These are phyloP conservation scores for Equus przewalskii DNA, from an alignment of 2,113 vertebrate species.

Conservation along the genomic window DNA sequence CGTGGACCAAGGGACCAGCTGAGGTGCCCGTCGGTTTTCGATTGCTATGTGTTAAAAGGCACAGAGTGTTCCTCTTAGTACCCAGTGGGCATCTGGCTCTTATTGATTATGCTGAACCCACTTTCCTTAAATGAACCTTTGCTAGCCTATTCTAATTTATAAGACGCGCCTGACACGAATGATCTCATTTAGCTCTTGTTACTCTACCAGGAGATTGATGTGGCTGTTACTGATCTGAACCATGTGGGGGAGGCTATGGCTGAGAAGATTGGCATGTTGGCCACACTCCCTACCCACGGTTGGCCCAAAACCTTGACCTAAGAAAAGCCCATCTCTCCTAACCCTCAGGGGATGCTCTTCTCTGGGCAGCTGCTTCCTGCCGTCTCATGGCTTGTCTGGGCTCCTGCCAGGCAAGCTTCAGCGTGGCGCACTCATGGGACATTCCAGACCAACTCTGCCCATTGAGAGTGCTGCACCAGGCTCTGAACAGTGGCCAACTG, in stretches of 20 bases:
- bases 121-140: constrained; percentile 23
- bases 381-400: neutral
- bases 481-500: neutral
- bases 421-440: neutral
- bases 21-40: fast-evolving
- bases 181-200: neutral
- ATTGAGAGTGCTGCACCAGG: neutral
- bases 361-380: neutral
- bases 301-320: neutral
- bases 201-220: neutral
- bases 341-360: neutral
- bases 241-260: neutral
- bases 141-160: neutral
- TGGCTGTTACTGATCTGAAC: neutral
- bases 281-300: neutral
- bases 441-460: neutral
- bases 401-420: neutral
- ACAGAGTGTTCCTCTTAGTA: neutral
- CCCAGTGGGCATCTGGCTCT: neutral
- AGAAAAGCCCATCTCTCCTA: neutral
- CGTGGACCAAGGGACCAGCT: fast-evolving
- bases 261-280: neutral
- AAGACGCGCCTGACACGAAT: neutral
- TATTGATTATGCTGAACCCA: neutral
- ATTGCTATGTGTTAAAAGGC: neutral